Base-by-base conservation (phyloP, 1,140 invertebrate species). In the Tenebrio molitor region DNA sequence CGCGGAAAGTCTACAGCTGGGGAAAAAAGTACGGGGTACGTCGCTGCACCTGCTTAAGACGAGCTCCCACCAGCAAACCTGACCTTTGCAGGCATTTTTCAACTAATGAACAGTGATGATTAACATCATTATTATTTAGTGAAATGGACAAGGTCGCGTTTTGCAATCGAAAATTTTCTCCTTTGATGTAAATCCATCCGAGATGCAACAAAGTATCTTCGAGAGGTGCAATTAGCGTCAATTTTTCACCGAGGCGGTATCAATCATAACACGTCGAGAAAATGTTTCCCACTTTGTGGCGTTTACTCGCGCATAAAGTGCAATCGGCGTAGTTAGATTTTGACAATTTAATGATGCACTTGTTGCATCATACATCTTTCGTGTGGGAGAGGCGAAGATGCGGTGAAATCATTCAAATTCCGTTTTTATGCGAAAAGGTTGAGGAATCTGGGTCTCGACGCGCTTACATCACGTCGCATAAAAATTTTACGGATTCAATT, bases 291-390 rank as follows among this genome's bases (percentile, higher is more conserved):
- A n/a, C n/a, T n/a, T n/a, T n/a, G n/a, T n/a, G n/a, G n/a, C n/a
- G n/a, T n/a, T n/a, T n/a, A n/a, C n/a, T n/a, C n/a, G n/a, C n/a
- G n/a, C n/a, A n/a, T n/a, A n/a, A n/a, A n/a, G n/a, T n/a, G n/a
- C n/a, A 33, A 33, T 33, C 4, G 10, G 10, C 29, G 29, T 1
- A 50, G 14, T 19, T n/a, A 3, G 12, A 8, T 50, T 50, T 8
- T 50, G 44, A 50, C 19, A 21, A 50, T 50, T 21, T 10, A 50
- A 19, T 10, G n/a, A 50, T 50, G 44, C 44, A 50, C 42, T 21
- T 23, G 17, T 50, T 50, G 44, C 44, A 50, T 17, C 15, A 50
- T 41, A 41, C 3, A 10, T 14, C 12, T 2, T 5, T 12, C 5
- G 12, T 17, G 42, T 44, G 42, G 16, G 42, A 44, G 42, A 44